Percentiles rank a stretch among this genome's conserved stretches.
phyloP scores from a whole-genome alignment of 2,113 vertebrate species.

The Agapornis roseicollis region DNA sequence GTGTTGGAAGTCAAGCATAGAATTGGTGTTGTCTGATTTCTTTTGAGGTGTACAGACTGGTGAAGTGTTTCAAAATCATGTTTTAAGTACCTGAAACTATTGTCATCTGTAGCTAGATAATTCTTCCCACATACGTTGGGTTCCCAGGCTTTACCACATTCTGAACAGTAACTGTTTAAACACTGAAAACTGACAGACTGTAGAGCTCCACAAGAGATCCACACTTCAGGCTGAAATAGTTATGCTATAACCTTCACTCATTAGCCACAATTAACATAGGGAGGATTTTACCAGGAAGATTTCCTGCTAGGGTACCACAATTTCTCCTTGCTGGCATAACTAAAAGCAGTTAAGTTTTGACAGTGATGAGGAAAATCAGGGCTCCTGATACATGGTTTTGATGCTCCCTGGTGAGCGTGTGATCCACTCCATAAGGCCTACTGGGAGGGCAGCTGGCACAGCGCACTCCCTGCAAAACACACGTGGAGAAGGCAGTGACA shows the following conservation, averaged over 20 bases:
- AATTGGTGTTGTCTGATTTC: background rate
- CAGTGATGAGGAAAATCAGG: rapidly evolving
- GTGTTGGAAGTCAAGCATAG: background rate
- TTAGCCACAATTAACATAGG: background rate
- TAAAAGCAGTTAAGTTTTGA: background rate
- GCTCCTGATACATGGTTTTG: background rate
- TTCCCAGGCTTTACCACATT: background rate
- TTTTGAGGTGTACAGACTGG: background rate
- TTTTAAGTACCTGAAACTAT: background rate
- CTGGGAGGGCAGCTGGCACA: rapidly evolving
- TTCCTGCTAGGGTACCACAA: background rate
- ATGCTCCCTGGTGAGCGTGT: background rate
- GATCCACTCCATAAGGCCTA: rapidly evolving
- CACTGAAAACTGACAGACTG: background rate
- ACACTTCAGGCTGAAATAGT: background rate
- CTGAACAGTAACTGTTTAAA: background rate
- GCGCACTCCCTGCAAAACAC: background rate
- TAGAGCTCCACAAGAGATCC: background rate
- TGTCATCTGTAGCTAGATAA: no score
- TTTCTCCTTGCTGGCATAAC: background rate
- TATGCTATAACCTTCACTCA: background rate
- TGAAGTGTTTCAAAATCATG: background rate
- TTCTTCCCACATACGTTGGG: rapidly evolving
- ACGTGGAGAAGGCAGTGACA: rapidly evolving
- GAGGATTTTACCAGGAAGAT: background rate